These are phyloP conservation scores for Pogonophryne albipinna DNA, from an alignment of 2,797 vertebrate species.

Conservation along the genomic window DNA sequence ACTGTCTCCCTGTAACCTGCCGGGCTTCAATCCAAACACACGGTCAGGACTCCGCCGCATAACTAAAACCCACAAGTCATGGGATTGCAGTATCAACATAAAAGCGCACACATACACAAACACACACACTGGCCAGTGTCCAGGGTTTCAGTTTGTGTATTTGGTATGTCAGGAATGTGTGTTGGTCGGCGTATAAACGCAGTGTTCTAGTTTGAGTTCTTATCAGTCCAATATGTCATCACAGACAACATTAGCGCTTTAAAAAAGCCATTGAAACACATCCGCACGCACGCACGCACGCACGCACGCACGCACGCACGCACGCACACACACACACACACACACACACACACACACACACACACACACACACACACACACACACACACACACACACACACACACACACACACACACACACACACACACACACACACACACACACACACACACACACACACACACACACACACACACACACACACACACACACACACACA, in stretches of 20 bases:
- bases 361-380: conserved; percentile 22
- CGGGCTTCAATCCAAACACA: conserved; percentile 48
- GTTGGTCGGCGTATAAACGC: conserved; percentile 51
- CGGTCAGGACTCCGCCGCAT: conserved; percentile 37
- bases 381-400: conserved; percentile 12
- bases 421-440: conserved; percentile 18
- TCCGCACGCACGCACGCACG: too few relatives aligned
- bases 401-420: conserved; percentile 13
- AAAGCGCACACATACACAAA: conserved; percentile 50
- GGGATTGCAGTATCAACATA: conserved; percentile 62
- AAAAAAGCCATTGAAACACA: conserved; percentile 38
- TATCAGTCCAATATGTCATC: conserved; percentile 65
- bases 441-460: conserved; percentile 19
- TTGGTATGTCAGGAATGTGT: conserved; percentile 77
- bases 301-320: too few relatives aligned
- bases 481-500: neutral
- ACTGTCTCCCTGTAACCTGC: conserved; percentile 68
- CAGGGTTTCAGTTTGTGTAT: conserved; percentile 65
- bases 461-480: conserved; percentile 26
- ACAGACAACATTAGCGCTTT: conserved; percentile 42
- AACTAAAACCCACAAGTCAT: conserved; percentile 64
- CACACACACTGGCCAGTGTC: conserved; percentile 40
- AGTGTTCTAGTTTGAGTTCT: conserved; percentile 62
- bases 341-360: conserved; percentile 12
- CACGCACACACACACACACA: conserved; percentile 14